These are phyloP conservation scores for Scaptomyza tumidula DNA, from an alignment of 2,888 invertebrate species.

Conservation along the genomic window DNA sequence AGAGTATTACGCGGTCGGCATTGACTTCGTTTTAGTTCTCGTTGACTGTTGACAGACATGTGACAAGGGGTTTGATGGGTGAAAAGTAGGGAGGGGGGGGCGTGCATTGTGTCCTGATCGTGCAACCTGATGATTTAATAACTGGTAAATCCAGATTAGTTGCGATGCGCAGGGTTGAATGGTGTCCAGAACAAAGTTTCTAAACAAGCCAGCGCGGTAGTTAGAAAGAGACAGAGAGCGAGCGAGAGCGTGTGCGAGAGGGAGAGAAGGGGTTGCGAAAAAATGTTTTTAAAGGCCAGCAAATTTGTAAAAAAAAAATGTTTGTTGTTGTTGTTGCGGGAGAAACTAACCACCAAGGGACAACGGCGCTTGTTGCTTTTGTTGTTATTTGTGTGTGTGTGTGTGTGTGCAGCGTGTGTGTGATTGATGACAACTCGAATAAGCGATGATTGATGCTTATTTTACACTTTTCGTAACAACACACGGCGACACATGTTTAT, in stretches of 20 bases:
- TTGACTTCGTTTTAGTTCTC: not conserved
- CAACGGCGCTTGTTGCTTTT: constrained; percentile 45
- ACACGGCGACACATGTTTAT: constrained; percentile 81
- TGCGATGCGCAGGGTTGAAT: constrained; percentile 1
- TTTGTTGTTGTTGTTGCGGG: constrained; percentile 2
- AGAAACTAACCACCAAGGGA: constrained; percentile 57
- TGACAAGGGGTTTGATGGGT: constrained; percentile 56
- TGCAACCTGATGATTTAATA: constrained; percentile 78
- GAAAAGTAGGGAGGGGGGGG: not conserved
- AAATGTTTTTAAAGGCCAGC: constrained; percentile 22
- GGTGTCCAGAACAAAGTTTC: not conserved
- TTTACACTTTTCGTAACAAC: constrained; percentile 81
- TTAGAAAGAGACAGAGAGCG: no score
- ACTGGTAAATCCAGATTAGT: constrained; percentile 63
- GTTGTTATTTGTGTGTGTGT: constrained; percentile 27
- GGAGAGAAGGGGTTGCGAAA: constrained; percentile 53
- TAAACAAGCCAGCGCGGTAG: no score
- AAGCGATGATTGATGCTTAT: constrained; percentile 83
- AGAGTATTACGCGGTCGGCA: not conserved
- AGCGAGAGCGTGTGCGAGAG: no score
- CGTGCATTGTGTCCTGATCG: constrained; percentile 45
- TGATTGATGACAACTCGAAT: constrained; percentile 84
- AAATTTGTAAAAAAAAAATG: constrained; percentile 44
- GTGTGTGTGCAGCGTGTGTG: constrained; percentile 71
- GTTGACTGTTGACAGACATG: constrained; percentile 72